phyloP scores from a whole-genome alignment of 2,113 vertebrate species.

The Stomatorhinus ivindoensis region DNA sequence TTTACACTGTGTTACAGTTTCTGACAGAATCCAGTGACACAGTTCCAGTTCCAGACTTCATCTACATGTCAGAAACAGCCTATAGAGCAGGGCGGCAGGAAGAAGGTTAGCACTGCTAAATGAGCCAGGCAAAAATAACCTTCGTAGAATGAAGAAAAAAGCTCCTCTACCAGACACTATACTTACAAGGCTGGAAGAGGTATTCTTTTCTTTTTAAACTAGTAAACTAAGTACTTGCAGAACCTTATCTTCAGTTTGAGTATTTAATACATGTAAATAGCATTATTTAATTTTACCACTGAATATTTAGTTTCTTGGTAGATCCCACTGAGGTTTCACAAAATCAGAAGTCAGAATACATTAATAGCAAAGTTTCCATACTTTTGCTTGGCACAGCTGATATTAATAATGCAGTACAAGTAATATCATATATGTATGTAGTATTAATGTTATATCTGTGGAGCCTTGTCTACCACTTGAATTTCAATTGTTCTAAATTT shows the following conservation, averaged over 20 bases:
- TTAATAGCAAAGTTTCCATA: constrained; percentile 6
- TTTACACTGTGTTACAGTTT: not conserved
- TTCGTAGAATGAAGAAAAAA: not conserved
- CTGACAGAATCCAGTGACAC: not conserved
- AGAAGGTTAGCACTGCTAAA: not conserved
- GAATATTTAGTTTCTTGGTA: not conserved
- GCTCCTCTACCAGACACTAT: not conserved
- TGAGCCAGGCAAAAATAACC: not conserved
- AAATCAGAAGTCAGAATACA: not conserved
- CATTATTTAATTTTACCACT: not conserved
- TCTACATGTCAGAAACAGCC: not conserved
- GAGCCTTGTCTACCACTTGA: not conserved
- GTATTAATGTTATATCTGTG: not conserved
- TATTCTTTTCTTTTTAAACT: not conserved
- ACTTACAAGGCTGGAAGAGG: not conserved
- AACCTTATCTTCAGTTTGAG: not conserved
- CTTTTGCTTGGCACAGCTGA: constrained; percentile 1
- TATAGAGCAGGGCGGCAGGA: not conserved
- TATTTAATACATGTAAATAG: not conserved
- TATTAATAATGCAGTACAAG: not conserved
- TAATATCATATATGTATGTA: not conserved
- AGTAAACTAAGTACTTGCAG: not conserved
- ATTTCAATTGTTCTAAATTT: not conserved
- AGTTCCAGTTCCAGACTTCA: not conserved
- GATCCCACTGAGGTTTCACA: not conserved